Base-by-base conservation (phyloP, 2,888 invertebrate genomes). In the Andrena fulva region DNA sequence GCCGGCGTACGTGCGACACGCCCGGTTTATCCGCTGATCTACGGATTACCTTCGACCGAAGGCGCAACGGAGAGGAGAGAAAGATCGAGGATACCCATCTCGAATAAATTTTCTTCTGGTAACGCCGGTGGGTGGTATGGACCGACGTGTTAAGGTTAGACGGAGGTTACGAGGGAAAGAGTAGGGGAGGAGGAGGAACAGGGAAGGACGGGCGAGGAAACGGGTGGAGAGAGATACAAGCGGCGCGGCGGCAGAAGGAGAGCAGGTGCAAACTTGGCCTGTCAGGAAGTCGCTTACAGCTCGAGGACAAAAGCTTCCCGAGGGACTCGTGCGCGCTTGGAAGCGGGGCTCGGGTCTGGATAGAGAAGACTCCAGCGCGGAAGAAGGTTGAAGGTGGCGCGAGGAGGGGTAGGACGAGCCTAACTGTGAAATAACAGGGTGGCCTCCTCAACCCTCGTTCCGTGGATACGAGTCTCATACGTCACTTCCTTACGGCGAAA, bases 221-320 rank as follows among this genome's bases (percentile, higher is more conserved):
- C 64, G 64, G 64, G 76, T 29, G 54, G 68, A 84, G 76, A 73
- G 80, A 84, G 80, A 80, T 75, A 74, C 70, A 80, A 52, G 82
- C 82, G 80, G 63, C 82, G 86, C 77, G 80, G 63, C 82, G 86
- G 85, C 86, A 88, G 90, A 90, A 90, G 90, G 91, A 91, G 92
- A 92, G 91, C 93, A 94, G 93, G 93, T 94, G 93, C 92, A 93
- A 94, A 94, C 92, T 93, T 92, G 92, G 92, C 89, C 92, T 93
- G 93, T 93, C 93, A 93, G 92, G 93, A 93, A 93, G 94, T 94
- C 93, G 93, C 93, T 94, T 93, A 93, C 92, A 91, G 92, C 91
- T 90, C 90, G 91, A 93, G 93, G 93, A 93, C 93, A 93, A 93
- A 93, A 93, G 93, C 92, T 89, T 93, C 93, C 93, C 93, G 76